Evolutionary conservation across 1,140 invertebrate genomes (phyloP).

Genomic region (Eupristina koningsbergeri): DNA sequence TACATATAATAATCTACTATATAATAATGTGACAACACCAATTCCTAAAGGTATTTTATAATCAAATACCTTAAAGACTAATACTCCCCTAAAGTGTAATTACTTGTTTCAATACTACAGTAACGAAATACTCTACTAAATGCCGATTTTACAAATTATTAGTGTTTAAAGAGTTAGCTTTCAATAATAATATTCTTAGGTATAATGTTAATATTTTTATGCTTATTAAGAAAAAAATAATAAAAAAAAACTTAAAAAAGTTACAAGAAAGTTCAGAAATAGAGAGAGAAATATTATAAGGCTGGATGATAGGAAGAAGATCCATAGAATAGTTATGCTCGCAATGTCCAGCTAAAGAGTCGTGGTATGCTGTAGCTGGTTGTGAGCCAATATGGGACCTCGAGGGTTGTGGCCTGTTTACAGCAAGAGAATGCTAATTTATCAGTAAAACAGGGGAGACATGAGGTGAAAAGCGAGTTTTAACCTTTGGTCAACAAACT

Average conservation of each 20-base stretch:
- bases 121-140: neutral
- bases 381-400: conserved; percentile 57
- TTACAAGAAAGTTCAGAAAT: conserved; percentile 26
- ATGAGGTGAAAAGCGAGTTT: neutral
- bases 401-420: conserved; percentile 72
- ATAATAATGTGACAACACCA: neutral
- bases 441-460: conserved; percentile 51
- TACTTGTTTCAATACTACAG: neutral
- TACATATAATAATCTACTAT: too few species aligned
- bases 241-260: too few species aligned
- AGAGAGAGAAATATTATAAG: conserved; percentile 30
- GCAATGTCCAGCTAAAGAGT: conserved; percentile 69
- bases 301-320: conserved; percentile 53
- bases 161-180: neutral
- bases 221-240: neutral
- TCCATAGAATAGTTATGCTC: conserved; percentile 69
- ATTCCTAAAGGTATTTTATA: neutral
- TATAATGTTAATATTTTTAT: conserved; percentile 64
- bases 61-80: neutral
- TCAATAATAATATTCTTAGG: conserved; percentile 65
- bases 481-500: conserved; percentile 54
- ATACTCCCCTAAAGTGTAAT: neutral
- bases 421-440: conserved; percentile 73
- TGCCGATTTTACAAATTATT: neutral
- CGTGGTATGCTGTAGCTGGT: conserved; percentile 61